Evolutionary conservation across 1,140 invertebrate species (phyloP), one percentile per base, ranked within the genome.

Genomic region (Trichonephila inaurata): DNA sequence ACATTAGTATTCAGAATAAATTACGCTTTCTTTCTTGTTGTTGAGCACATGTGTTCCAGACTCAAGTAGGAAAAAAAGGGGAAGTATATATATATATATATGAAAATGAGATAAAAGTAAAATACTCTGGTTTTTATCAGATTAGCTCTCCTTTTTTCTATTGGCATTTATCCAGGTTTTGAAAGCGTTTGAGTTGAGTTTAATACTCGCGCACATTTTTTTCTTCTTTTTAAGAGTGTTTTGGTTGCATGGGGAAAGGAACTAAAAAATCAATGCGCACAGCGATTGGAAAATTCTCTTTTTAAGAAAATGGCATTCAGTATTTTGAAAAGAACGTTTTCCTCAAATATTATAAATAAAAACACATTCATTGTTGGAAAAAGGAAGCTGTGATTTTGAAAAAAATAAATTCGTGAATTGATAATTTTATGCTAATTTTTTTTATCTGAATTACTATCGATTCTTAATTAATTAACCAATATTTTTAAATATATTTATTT

Each of bases 1-100:
- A 14, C 87, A 89, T 89, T 89, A 89, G 61, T 89, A 89, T 89
- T 89, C 87, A 51, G 87, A 72, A 77, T 77, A 89, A 89, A 89
- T 89, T 89, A n/a, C 33, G 19, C 16, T 89, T 51, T 89, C 19
- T 60, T 5, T 40, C 18, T 77, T 60, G 16, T 60, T 83, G 5
- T 44, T 58, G 19, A 7, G 82, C 82, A 40, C 33, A 83, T 83
- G 82, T 58, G 82, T 83, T 60, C 19, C 21, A 19, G n/a, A 83
- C 82, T 83, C 60, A 51, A 51, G 10, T 12, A 83, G 44, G 8
- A 83, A 83, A 60, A 60, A 83, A 33, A 18, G 72, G 14, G 33
- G n/a, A 40, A n/a, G 5, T 82, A 33, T 51, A 33, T n/a, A 8
- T 51, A 58, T 82, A 33, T 51, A 33, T n/a, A 8, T 51, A 58